Evolutionary conservation across 2,113 vertebrate genomes (phyloP).

Genomic region (Ondatra zibethicus): DNA sequence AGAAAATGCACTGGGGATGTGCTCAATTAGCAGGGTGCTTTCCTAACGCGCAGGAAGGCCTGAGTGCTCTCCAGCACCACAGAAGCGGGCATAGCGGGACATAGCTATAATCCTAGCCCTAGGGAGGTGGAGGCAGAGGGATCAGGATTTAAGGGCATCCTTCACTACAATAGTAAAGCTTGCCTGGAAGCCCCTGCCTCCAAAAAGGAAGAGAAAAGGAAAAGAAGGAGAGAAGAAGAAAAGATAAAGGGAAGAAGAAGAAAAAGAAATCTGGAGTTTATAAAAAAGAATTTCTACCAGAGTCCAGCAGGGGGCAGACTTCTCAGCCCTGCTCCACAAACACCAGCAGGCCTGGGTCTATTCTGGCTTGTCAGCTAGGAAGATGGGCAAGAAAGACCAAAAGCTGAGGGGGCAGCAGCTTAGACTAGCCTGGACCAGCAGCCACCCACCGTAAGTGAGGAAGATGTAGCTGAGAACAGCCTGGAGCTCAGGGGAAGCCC

Average conservation of each 20-base stretch:
- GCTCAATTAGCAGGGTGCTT: neutral
- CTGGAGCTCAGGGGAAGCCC: constrained; percentile 91
- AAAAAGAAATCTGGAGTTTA: no score
- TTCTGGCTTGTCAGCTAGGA: neutral
- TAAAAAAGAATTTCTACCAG: neutral
- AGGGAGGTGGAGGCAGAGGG: neutral
- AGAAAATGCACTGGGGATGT: neutral
- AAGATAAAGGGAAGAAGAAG: neutral
- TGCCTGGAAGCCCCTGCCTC: neutral
- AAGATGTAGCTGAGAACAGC: constrained; percentile 92
- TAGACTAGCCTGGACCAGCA: neutral
- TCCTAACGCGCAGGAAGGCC: neutral
- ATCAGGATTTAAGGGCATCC: neutral
- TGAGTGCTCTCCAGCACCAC: neutral
- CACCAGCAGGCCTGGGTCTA: neutral
- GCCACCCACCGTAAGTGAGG: constrained; percentile 92
- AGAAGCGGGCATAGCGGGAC: neutral
- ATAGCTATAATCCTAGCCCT: neutral
- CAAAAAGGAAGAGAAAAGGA: neutral
- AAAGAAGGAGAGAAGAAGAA: neutral
- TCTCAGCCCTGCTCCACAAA: neutral
- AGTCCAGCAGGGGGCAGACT: neutral
- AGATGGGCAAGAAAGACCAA: neutral
- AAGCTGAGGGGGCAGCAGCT: neutral
- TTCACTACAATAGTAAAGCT: neutral